These are phyloP conservation scores for Ichneumon xanthorius DNA, from an alignment of 2,888 invertebrate species.

Conservation along the genomic window DNA sequence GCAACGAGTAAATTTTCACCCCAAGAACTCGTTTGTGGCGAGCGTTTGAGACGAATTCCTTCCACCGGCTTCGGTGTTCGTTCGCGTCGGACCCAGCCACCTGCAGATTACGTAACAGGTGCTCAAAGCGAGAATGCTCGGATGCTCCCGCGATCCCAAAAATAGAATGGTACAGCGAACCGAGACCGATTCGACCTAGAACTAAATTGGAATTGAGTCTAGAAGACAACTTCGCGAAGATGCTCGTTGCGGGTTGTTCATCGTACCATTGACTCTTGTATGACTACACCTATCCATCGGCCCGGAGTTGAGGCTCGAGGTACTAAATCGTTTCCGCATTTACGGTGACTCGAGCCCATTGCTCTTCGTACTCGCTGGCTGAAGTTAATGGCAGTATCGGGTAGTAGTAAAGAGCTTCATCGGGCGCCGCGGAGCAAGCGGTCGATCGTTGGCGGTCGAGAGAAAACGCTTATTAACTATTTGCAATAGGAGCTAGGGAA, in stretches of 20 bases:
- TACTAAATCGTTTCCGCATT: conserved; percentile 61
- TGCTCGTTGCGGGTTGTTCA: neutral
- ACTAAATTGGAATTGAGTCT: conserved; percentile 51
- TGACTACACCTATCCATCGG: neutral
- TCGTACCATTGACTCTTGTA: too few relatives aligned
- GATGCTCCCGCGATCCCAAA: conserved; percentile 29
- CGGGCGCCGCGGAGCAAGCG: conserved; percentile 17
- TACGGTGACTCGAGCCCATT: conserved; percentile 49
- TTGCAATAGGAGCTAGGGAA: conserved; percentile 67
- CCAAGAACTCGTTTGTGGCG: neutral
- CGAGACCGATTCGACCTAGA: conserved; percentile 56
- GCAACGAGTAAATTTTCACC: neutral
- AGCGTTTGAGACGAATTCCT: conserved; percentile 8
- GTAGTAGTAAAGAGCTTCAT: conserved; percentile 8
- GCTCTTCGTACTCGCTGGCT: conserved; percentile 11
- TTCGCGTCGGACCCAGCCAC: conserved; percentile 37
- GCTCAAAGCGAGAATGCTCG: conserved; percentile 40
- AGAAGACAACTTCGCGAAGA: conserved; percentile 7
- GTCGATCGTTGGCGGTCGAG: too few relatives aligned
- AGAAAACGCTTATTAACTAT: conserved; percentile 70
- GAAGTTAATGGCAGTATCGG: neutral
- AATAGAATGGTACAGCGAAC: conserved; percentile 46
- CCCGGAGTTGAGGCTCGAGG: conserved; percentile 19
- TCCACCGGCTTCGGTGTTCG: conserved; percentile 34
- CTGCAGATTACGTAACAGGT: conserved; percentile 58